Percentiles rank a stretch among this genome's conserved stretches.
Evolutionary conservation across 2,113 vertebrate genomes (phyloP).

Genomic region (Caranx ignobilis): DNA sequence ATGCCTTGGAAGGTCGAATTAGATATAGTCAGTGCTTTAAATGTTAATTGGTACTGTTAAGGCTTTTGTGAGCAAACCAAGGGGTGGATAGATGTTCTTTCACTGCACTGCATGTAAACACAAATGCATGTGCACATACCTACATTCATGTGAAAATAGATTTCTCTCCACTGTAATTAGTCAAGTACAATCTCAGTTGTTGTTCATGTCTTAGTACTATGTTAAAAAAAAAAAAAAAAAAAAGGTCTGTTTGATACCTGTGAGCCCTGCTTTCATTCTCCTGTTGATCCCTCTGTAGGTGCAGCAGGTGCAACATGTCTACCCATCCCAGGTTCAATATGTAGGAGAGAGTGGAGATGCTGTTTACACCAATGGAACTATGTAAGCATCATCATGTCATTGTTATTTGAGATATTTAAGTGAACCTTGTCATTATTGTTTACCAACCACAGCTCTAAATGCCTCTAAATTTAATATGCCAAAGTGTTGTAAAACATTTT

Average conservation of each 20-base stretch:
- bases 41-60: background rate
- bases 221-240: background rate
- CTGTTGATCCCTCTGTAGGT: slow-evolving; percentile 82
- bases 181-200: too few relatives aligned
- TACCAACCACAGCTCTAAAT: background rate
- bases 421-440: background rate
- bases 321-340: slow-evolving; percentile 95
- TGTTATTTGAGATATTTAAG: background rate
- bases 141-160: background rate
- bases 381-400: slow-evolving; percentile 83
- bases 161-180: background rate
- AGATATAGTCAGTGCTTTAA: background rate
- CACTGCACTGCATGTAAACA: slow-evolving; percentile 15
- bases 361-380: slow-evolving; percentile 94
- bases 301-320: slow-evolving; percentile 92
- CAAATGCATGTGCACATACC: slow-evolving; percentile 3
- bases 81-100: slow-evolving; percentile 42
- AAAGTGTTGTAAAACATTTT: background rate
- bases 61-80: background rate
- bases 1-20: background rate
- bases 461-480: background rate
- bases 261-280: slow-evolving; percentile 12
- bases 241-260: background rate
- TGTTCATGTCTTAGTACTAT: background rate
- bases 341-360: slow-evolving; percentile 92